These are phyloP conservation scores for Lordiphosa collinella DNA, from an alignment of 1,140 invertebrate genomes.

Conservation along the genomic window DNA sequence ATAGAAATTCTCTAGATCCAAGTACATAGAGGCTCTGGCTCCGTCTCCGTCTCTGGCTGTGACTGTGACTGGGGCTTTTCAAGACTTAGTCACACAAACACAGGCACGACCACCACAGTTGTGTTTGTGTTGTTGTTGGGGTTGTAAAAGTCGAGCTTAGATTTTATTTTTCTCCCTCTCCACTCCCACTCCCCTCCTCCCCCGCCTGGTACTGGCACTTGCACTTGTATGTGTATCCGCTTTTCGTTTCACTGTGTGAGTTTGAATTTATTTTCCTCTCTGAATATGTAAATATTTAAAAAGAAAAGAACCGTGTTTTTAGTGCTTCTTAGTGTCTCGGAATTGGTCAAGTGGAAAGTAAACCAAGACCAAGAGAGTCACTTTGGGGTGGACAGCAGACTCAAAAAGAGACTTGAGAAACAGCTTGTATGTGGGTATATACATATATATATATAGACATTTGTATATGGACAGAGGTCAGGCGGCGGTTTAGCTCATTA, in stretches of 20 bases:
- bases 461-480: constrained; percentile 34
- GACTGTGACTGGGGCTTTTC: constrained; percentile 35
- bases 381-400: constrained; percentile 21
- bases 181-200: too few relatives aligned
- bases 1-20: constrained; percentile 67
- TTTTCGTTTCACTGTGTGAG: constrained; percentile 61
- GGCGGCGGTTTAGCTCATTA: constrained; percentile 52
- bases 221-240: constrained; percentile 69
- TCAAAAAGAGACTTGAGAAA: constrained; percentile 26
- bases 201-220: constrained; percentile 41
- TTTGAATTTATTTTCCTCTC: constrained; percentile 16
- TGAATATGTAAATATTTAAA: constrained; percentile 56
- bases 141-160: constrained; percentile 42
- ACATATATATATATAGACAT: too few relatives aligned
- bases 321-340: constrained; percentile 26
- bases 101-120: constrained; percentile 30
- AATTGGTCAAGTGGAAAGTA: constrained; percentile 78
- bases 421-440: too few relatives aligned
- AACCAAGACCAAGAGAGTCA: constrained; percentile 55
- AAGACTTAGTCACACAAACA: constrained; percentile 66
- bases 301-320: constrained; percentile 43
- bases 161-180: constrained; percentile 23
- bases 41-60: too few relatives aligned
- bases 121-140: too few relatives aligned
- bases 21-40: constrained; percentile 19